Evolutionary conservation across 2,113 vertebrate species (phyloP).

Genomic region (Cygnus atratus): DNA sequence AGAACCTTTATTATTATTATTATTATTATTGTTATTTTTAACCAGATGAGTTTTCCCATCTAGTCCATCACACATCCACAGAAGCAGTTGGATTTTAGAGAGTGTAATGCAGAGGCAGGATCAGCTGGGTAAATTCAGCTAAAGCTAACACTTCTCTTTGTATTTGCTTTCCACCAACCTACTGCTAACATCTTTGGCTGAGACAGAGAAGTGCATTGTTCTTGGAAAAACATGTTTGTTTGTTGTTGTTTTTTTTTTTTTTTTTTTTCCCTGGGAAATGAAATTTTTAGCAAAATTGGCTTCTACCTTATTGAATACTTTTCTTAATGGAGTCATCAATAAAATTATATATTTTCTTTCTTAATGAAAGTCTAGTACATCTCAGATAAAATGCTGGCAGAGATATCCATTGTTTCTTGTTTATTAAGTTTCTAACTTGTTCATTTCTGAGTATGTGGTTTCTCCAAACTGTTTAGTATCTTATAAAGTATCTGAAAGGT

Average conservation of each 20-base stretch:
- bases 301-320: neutral
- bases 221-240: neutral
- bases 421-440: neutral
- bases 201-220: neutral
- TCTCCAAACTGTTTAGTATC: neutral
- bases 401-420: neutral
- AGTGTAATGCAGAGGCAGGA: neutral
- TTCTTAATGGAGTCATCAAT: neutral
- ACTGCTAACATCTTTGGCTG: neutral
- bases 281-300: neutral
- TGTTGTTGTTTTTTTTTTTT: too few species aligned
- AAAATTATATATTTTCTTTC: neutral
- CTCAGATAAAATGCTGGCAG: neutral
- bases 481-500: neutral
- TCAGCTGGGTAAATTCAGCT: neutral
- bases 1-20: neutral
- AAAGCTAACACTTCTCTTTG: neutral
- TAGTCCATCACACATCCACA: neutral
- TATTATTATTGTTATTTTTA: neutral
- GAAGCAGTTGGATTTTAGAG: neutral
- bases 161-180: neutral
- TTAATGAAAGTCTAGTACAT: neutral
- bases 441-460: neutral
- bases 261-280: neutral
- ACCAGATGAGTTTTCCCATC: neutral